Conservation (phyloP, 2,797 vertebrate species). For the Brachyrhaphis roseni region DNA sequence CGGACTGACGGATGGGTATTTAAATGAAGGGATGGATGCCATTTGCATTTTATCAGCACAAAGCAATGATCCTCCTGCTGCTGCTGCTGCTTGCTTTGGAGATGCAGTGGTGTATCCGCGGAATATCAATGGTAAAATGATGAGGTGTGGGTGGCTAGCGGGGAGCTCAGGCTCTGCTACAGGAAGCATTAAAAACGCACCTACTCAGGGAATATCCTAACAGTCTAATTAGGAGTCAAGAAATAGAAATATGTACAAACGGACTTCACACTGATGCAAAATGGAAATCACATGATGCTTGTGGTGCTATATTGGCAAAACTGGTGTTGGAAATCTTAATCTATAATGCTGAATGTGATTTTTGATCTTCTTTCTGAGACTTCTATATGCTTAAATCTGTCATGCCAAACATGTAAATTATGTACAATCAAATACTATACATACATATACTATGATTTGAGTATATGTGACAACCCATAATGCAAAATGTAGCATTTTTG, state of each 20-base stretch:
- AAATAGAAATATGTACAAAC: not conserved
- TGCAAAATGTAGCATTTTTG: not conserved
- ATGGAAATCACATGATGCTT: not conserved
- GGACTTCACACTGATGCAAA: not conserved
- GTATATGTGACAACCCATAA: not conserved
- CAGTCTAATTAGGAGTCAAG: not conserved
- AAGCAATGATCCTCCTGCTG: constrained; percentile 33
- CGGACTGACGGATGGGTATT: constrained; percentile 13
- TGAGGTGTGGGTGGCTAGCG: not conserved
- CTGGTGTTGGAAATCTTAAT: not conserved
- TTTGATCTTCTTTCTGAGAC: not conserved
- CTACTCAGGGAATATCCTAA: constrained; percentile 1
- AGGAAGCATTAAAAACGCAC: constrained; percentile 29
- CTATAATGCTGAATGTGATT: not conserved
- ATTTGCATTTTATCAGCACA: constrained; percentile 58
- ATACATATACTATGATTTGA: not conserved
- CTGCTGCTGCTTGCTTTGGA: constrained; percentile 36
- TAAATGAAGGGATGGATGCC: constrained; percentile 11
- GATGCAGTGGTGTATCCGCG: constrained; percentile 35
- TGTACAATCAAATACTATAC: too few relatives aligned
- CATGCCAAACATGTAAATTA: not conserved
- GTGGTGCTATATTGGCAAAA: not conserved
- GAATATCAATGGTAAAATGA: constrained; percentile 36
- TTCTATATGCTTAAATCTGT: not conserved
- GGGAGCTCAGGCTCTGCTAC: constrained; percentile 17